A percentile compares a stretch with the other conserved stretches of the same genome.
Evolutionary conservation across 2,888 invertebrate genomes (phyloP).

Genomic region (Smittia aterrima): DNA sequence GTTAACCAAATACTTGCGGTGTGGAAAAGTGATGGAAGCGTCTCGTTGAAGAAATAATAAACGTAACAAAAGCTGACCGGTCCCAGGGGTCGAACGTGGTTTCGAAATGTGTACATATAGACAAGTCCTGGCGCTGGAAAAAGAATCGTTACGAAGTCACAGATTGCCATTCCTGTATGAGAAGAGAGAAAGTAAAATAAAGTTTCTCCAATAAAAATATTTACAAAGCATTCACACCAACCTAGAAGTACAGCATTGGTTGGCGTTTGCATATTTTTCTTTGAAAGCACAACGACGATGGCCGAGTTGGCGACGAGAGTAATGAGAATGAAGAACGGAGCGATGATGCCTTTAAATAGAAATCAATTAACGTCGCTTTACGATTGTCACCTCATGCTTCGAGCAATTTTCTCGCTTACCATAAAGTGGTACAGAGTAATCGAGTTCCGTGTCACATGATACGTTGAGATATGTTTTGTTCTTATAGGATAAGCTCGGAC

Average conservation of each 20-base stretch:
- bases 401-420: conserved; percentile 48
- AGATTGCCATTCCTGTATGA: conserved; percentile 77
- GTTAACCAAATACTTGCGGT: conserved; percentile 94
- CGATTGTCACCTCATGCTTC: background rate
- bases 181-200: background rate
- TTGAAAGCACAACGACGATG: conserved; percentile 85
- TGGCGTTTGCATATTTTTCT: conserved; percentile 87
- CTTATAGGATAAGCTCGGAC: conserved; percentile 13
- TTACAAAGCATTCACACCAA: conserved; percentile 44
- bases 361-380: conserved; percentile 50
- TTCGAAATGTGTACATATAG: conserved; percentile 88
- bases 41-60: conserved; percentile 39
- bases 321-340: conserved; percentile 80
- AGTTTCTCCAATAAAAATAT: conserved; percentile 6
- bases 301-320: conserved; percentile 89
- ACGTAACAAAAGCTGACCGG: conserved; percentile 51
- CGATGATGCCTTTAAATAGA: conserved; percentile 53
- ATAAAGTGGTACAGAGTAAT: conserved; percentile 51
- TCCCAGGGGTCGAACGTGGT: conserved; percentile 77
- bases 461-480: conserved; percentile 52
- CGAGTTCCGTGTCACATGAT: conserved; percentile 51
- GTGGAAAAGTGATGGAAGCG: conserved; percentile 66
- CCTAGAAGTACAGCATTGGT: conserved; percentile 88
- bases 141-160: conserved; percentile 89
- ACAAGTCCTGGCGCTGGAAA: conserved; percentile 89